A percentile compares a stretch with the other conserved stretches of the same genome.
Evolutionary conservation across 2,888 invertebrate genomes (phyloP).

Genomic region (Pseudoips prasinana): DNA sequence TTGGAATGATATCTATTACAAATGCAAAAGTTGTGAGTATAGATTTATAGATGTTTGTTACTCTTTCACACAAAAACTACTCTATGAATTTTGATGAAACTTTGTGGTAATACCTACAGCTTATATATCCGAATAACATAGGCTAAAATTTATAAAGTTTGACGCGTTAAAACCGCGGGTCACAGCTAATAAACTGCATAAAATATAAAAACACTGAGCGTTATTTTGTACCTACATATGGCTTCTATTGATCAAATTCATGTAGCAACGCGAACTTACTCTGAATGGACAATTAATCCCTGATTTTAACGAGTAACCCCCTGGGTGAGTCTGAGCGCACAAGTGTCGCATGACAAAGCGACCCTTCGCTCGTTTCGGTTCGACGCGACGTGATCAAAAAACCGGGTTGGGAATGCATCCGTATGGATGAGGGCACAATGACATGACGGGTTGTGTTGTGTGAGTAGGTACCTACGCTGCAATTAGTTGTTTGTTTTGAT

Average conservation of each 20-base stretch:
- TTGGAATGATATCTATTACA: too few relatives aligned
- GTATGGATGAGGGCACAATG: constrained; percentile 51
- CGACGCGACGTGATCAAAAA: constrained; percentile 71
- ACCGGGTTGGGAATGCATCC: constrained; percentile 71
- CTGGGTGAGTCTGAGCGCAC: constrained; percentile 66
- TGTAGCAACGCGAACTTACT: constrained; percentile 32
- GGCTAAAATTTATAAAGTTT: too few relatives aligned
- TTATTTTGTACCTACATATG: constrained; percentile 18
- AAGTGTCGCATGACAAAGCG: constrained; percentile 78
- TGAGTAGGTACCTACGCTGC: constrained; percentile 13
- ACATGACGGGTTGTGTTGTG: constrained; percentile 21
- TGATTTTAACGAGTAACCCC: constrained; percentile 69
- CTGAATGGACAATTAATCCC: constrained; percentile 64
- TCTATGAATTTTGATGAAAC: too few relatives aligned
- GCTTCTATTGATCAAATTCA: constrained; percentile 30
- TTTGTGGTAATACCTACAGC: too few relatives aligned
- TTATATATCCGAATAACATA: too few relatives aligned
- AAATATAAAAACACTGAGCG: constrained; percentile 1
- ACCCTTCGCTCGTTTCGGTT: constrained; percentile 61
- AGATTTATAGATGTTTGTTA: too few relatives aligned
- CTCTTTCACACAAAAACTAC: too few relatives aligned
- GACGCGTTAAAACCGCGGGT: too few relatives aligned
- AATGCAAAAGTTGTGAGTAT: too few relatives aligned
- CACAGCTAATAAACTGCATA: too few relatives aligned
- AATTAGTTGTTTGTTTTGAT: constrained; percentile 7